A percentile compares a stretch with the other conserved stretches of the same genome.
phyloP scores from a whole-genome alignment of 2,888 invertebrate genomes.

The Chaetogeoica ovagalla region DNA sequence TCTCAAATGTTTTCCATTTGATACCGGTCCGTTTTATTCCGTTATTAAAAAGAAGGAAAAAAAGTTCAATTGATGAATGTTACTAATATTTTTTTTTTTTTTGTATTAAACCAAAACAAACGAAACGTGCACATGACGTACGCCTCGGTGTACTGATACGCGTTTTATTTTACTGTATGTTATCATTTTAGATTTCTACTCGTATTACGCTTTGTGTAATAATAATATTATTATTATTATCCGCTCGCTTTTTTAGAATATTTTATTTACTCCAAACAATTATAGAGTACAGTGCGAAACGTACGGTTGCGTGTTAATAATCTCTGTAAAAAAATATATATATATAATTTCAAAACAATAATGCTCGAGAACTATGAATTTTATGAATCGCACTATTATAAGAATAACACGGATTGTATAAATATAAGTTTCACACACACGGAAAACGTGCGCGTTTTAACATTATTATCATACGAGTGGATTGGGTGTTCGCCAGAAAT shows the following conservation, averaged over 20 bases:
- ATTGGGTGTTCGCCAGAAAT: constrained; percentile 15
- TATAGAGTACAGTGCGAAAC: neutral
- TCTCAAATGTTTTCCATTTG: too few species aligned
- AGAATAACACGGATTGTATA: constrained; percentile 6
- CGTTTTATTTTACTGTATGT: too few species aligned
- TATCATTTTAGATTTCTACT: neutral
- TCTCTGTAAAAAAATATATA: neutral
- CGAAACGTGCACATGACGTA: too few species aligned
- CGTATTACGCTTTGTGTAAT: neutral
- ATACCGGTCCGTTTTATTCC: too few species aligned
- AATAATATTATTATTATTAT: too few species aligned
- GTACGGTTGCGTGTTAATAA: neutral
- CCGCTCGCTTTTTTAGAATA: neutral
- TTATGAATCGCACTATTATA: neutral
- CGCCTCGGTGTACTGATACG: too few species aligned
- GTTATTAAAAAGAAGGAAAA: too few species aligned
- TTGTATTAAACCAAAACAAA: too few species aligned
- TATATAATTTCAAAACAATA: neutral
- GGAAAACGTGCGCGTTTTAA: neutral
- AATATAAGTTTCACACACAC: too few species aligned
- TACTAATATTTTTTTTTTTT: too few species aligned
- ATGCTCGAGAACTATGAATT: neutral
- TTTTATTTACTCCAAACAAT: neutral
- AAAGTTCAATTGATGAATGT: too few species aligned
- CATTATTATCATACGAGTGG: neutral